phyloP scores from a whole-genome alignment of 2,888 invertebrate genomes.

The Coleophora flavipennella region DNA sequence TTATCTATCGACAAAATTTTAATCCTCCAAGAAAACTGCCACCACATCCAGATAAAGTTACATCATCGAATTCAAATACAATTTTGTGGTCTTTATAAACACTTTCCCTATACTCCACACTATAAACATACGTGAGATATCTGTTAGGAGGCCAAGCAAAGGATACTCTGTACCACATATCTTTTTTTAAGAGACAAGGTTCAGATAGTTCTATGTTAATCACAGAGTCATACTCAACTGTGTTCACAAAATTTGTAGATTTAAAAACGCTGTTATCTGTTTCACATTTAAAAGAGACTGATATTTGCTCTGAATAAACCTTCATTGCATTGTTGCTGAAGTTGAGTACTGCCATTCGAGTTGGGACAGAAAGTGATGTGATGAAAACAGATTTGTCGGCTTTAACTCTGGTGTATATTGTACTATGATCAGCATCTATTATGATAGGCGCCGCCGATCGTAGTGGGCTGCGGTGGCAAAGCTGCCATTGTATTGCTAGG shows the following conservation, averaged over 20 bases:
- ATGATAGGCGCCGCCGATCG: conserved; percentile 51
- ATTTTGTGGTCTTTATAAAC: conserved; percentile 42
- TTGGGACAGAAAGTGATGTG: conserved; percentile 54
- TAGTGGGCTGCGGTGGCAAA: conserved; percentile 51
- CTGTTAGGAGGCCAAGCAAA: conserved; percentile 51
- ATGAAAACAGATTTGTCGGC: conserved; percentile 59
- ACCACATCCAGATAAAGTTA: conserved; percentile 31
- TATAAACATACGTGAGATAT: conserved; percentile 44
- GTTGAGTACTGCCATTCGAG: conserved; percentile 52
- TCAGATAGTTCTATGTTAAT: conserved; percentile 52
- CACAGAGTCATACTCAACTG: conserved; percentile 54
- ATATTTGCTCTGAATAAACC: conserved; percentile 54
- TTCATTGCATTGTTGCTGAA: conserved; percentile 40
- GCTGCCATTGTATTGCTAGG: conserved; percentile 47
- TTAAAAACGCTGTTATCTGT: conserved; percentile 44
- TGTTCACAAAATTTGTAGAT: conserved; percentile 44
- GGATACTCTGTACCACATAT: conserved; percentile 56
- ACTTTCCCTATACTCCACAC: conserved; percentile 50
- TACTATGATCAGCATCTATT: conserved; percentile 44
- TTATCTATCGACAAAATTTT: conserved; percentile 59
- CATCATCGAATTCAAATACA: conserved; percentile 58
- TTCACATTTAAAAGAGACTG: conserved; percentile 45
- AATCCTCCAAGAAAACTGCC: conserved; percentile 60
- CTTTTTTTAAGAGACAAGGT: conserved; percentile 54
- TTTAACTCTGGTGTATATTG: conserved; percentile 46